Evolutionary conservation across 2,888 invertebrate species (phyloP).

Genomic region (Bellardia bayeri): DNA sequence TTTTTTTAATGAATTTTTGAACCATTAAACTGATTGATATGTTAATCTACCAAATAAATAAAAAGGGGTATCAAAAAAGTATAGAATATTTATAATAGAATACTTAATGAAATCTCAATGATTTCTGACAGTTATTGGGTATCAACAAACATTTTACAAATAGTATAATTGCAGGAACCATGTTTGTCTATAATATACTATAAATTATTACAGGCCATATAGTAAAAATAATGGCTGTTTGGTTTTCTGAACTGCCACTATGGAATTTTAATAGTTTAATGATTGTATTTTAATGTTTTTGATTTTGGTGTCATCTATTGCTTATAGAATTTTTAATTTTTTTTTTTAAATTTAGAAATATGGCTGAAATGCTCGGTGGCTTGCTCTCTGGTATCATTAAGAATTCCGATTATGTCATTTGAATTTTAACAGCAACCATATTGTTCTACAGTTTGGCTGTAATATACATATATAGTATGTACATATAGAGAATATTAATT

Average conservation of each 20-base stretch:
- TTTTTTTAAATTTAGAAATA: slow-evolving; percentile 8
- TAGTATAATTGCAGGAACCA: neutral
- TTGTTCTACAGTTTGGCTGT: neutral
- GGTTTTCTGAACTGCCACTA: slow-evolving; percentile 8
- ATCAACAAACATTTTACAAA: neutral
- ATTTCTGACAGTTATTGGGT: slow-evolving; percentile 41
- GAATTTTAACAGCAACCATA: neutral
- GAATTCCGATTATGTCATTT: slow-evolving; percentile 48
- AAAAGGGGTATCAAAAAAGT: neutral
- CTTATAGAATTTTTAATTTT: slow-evolving; percentile 6
- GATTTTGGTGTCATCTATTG: neutral
- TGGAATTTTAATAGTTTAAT: slow-evolving; percentile 49
- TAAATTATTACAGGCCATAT: slow-evolving; percentile 3
- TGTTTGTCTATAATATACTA: neutral
- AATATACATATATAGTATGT: too few species aligned
- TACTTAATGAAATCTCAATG: neutral
- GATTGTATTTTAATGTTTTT: neutral
- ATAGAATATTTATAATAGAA: slow-evolving; percentile 1
- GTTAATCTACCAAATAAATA: slow-evolving; percentile 19
- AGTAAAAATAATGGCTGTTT: neutral
- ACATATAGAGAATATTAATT: slow-evolving; percentile 15
- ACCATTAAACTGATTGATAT: slow-evolving; percentile 21
- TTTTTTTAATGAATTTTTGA: neutral
- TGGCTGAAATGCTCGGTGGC: neutral
- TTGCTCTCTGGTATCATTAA: neutral